These are phyloP conservation scores for Montipora foliosa DNA, from an alignment of 64 coral and sea anemone species.

Conservation along the genomic window DNA sequence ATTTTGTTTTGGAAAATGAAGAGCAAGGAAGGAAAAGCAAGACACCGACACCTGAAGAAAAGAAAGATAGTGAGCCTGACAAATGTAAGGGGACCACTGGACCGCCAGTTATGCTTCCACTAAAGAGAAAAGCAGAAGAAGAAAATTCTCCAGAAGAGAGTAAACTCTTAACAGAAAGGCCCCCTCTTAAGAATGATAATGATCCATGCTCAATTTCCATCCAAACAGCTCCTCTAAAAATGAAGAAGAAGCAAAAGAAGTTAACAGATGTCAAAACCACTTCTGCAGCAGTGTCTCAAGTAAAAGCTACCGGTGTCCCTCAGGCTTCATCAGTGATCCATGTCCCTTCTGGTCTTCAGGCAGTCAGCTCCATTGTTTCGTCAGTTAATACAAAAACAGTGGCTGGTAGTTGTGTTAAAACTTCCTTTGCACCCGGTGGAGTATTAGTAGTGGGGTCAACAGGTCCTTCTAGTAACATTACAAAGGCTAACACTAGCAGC, in stretches of 20 bases:
- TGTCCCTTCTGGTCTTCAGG: constrained; percentile 1
- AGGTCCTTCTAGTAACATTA: background rate
- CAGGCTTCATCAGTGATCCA: background rate
- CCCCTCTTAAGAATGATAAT: background rate
- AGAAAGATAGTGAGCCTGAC: background rate
- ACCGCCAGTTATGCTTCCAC: constrained; percentile 5
- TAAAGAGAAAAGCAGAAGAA: constrained; percentile 50
- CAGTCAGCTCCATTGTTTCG: background rate
- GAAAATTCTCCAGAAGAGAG: background rate
- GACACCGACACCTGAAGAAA: background rate
- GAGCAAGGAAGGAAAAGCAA: background rate
- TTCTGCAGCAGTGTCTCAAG: background rate
- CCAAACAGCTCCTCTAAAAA: constrained; percentile 57
- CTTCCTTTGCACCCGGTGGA: background rate
- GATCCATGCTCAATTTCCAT: constrained; percentile 46
- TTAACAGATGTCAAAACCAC: background rate
- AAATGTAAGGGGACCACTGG: background rate
- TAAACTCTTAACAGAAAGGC: background rate
- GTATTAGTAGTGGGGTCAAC: background rate
- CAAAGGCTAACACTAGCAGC: background rate
- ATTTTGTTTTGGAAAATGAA: constrained; percentile 67
- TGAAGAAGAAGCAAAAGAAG: constrained; percentile 67
- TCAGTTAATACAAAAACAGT: background rate
- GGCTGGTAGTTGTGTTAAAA: background rate
- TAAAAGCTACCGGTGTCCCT: background rate